Evolutionary conservation across 2,888 invertebrate genomes (phyloP), one percentile per base, ranked within the genome.

Genomic region (Lasius platythorax): DNA sequence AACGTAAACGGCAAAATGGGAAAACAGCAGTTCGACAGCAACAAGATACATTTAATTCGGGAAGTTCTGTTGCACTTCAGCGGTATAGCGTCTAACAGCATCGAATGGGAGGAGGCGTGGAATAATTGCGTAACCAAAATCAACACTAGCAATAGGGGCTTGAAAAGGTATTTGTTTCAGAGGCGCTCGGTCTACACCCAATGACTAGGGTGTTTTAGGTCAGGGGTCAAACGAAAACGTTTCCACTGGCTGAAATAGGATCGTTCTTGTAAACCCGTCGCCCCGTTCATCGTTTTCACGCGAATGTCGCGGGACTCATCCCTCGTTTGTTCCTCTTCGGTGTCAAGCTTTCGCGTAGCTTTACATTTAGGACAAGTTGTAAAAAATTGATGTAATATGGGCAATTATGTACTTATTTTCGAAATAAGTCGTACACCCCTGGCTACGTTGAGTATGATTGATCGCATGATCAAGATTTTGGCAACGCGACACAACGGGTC

Each of bases 1-100:
- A 95, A 95, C 89, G 95, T 95, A 8, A 95, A 95, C 87, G 95
- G 95, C 68, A 95, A 95, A 93, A 95, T 95, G 95, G 95, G 95
- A 70, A 95, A 95, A 87, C 95, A 95, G 81, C 95, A 95, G 88
- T 95, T 95, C 90, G 95, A 95, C 89, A 94, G 95, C 82, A 94
- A 95, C 89, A 95, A 95, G 88, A 95, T 95, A 86, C 95, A 95
- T 67, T 91, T 95, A 66, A 95, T 95, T 68, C 91, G 95, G 78
- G 95, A 95, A 89, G 95, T 95, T 30, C 91, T 95, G 46, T 91
- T 95, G 81, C 95, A 95, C 89, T 95, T 95, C 88, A 95, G 95
- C 88, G 94, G 94, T 53, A 93, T 95, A 56, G 91, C 94, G 79
- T 93, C 95, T 6, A 94, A 93, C 64, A 94, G 94, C 87, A 86